Conservation (phyloP, 2,797 vertebrate genomes). For the Taeniopygia guttata region DNA sequence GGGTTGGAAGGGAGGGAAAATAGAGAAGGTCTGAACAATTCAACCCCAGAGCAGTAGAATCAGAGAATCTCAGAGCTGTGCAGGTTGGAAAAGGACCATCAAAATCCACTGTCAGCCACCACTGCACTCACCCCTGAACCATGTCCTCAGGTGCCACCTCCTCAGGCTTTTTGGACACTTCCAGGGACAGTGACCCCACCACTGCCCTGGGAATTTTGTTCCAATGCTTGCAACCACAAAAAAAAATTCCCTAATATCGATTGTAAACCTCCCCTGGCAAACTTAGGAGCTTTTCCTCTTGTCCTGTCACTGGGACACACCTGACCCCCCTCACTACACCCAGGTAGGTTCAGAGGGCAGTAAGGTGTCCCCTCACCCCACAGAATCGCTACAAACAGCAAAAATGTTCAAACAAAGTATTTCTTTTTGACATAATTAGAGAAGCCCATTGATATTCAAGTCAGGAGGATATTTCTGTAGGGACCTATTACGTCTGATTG, state of each 20-base stretch:
- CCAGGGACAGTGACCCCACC: neutral
- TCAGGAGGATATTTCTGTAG: slow-evolving; percentile 36
- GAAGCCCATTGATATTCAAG: slow-evolving; percentile 47
- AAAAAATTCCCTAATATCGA: no score
- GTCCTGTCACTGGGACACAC: rapidly evolving
- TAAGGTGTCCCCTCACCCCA: neutral
- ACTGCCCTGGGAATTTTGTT: neutral
- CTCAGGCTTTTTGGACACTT: rapidly evolving
- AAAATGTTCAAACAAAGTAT: neutral
- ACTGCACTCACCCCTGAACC: neutral
- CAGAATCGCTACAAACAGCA: neutral
- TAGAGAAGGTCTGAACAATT: neutral
- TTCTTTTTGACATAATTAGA: slow-evolving; percentile 8
- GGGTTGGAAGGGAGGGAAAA: neutral
- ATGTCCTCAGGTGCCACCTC: neutral
- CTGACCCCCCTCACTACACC: neutral
- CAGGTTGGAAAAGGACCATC: neutral
- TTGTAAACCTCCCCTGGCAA: neutral
- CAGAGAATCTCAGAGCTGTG: neutral
- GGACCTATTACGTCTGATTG: slow-evolving; percentile 46
- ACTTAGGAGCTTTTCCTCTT: neutral
- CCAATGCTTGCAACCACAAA: neutral
- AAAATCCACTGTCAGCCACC: neutral
- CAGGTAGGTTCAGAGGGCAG: neutral
- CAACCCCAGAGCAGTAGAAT: neutral